Conservation (phyloP, 2,797 vertebrate species). For the Typhlichthys subterraneus region DNA sequence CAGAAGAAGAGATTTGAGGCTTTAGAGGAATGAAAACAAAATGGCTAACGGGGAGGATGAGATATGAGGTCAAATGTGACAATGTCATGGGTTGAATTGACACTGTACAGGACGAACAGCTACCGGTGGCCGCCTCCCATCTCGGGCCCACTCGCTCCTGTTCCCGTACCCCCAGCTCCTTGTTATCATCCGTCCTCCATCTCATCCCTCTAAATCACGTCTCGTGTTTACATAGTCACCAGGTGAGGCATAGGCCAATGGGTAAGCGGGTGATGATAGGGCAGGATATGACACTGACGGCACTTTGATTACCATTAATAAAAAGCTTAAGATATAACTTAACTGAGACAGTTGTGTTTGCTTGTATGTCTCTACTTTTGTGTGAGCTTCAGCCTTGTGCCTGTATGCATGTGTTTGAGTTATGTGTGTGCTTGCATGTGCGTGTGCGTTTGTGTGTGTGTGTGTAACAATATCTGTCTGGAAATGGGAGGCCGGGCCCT, state of each 20-base stretch:
- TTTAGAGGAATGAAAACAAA: conserved; percentile 47
- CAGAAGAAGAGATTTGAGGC: conserved; percentile 57
- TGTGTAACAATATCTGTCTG: too few species aligned
- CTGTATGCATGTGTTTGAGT: conserved; percentile 1
- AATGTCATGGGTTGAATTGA: too few species aligned
- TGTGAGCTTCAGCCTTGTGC: conserved; percentile 16
- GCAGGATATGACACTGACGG: conserved; percentile 12
- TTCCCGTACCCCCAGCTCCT: too few species aligned
- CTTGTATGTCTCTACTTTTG: neutral
- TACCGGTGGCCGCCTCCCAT: too few species aligned
- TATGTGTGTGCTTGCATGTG: conserved; percentile 8
- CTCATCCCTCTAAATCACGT: too few species aligned
- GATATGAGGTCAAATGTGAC: too few species aligned
- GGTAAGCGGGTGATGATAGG: conserved; percentile 5
- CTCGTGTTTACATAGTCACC: too few species aligned
- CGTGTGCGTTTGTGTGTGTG: conserved; percentile 1
- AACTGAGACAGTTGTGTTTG: conserved; percentile 25
- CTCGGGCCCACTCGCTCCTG: too few species aligned
- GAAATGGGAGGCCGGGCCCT: conserved; percentile 19
- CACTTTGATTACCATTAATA: conserved; percentile 33
- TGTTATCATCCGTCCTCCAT: too few species aligned
- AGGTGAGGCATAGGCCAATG: too few species aligned
- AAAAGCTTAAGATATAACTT: conserved; percentile 20
- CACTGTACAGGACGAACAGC: too few species aligned
- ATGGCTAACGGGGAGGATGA: neutral